Conservation (phyloP, 2,113 vertebrate species). For the Turnix velox region DNA sequence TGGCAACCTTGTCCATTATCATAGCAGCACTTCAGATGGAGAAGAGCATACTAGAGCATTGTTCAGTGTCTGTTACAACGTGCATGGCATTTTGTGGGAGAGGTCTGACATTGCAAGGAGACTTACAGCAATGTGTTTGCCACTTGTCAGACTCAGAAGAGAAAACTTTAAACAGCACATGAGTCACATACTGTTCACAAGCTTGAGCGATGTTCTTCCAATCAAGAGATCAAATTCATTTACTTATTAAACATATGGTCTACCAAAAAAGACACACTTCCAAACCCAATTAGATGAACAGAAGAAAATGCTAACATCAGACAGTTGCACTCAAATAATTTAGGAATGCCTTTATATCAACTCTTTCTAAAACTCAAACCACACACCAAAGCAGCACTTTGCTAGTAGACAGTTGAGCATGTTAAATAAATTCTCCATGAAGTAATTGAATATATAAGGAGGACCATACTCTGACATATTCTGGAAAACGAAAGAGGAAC, state of each 20-base stretch:
- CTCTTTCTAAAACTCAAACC: neutral
- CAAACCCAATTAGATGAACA: neutral
- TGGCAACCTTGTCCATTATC: neutral
- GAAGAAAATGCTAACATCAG: neutral
- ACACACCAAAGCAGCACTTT: neutral
- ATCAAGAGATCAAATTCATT: slow-evolving; percentile 5
- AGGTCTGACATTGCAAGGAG: neutral
- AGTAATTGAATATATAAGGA: neutral
- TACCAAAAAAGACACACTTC: slow-evolving; percentile 26
- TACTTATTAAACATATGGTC: slow-evolving; percentile 8
- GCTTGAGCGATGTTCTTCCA: neutral
- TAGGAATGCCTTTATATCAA: neutral
- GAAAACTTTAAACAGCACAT: neutral
- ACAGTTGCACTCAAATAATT: neutral
- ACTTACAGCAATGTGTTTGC: neutral
- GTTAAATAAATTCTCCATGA: neutral
- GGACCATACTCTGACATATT: neutral
- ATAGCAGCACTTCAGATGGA: neutral
- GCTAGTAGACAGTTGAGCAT: neutral
- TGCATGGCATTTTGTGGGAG: neutral
- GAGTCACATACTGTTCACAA: neutral
- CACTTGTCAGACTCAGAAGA: neutral
- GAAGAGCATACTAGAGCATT: neutral
- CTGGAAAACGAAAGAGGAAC: neutral
- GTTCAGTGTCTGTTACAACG: rapidly evolving